Evolutionary conservation across 2,888 invertebrate genomes (phyloP).

Genomic region (Schizaphis graminum): DNA sequence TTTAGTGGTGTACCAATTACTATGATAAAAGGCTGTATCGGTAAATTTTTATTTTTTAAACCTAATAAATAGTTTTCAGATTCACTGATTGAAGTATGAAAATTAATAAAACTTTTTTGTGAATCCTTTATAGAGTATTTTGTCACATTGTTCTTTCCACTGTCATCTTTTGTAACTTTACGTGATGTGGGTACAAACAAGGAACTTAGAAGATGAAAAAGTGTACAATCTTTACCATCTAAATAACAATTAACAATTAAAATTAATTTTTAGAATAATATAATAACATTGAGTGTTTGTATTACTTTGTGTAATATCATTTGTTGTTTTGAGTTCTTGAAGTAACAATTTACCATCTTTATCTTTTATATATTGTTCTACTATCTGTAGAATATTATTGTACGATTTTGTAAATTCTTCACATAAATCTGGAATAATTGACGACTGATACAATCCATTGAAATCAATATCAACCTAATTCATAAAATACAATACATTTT

Average conservation of each 20-base stretch:
- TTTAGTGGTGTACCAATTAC: slow-evolving; percentile 22
- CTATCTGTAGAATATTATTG: neutral
- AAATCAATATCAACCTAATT: slow-evolving; percentile 2
- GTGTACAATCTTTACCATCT: neutral
- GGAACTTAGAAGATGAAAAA: neutral
- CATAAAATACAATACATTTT: neutral
- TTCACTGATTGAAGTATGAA: neutral
- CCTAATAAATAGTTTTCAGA: neutral
- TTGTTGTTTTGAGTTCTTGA: neutral
- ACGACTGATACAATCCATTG: neutral
- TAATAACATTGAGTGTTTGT: neutral
- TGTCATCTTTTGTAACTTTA: neutral
- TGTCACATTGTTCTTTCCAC: neutral
- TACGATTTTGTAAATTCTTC: neutral
- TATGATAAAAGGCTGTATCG: neutral
- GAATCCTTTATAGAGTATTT: slow-evolving; percentile 4
- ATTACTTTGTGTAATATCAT: slow-evolving; percentile 17
- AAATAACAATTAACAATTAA: neutral
- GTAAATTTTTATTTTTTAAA: neutral
- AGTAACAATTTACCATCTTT: neutral
- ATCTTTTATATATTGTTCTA: neutral
- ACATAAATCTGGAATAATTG: neutral
- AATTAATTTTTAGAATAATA: neutral
- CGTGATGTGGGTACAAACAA: neutral
- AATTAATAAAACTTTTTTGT: neutral